Conservation (phyloP, 2,113 vertebrate genomes). For the Cebus imitator region DNA sequence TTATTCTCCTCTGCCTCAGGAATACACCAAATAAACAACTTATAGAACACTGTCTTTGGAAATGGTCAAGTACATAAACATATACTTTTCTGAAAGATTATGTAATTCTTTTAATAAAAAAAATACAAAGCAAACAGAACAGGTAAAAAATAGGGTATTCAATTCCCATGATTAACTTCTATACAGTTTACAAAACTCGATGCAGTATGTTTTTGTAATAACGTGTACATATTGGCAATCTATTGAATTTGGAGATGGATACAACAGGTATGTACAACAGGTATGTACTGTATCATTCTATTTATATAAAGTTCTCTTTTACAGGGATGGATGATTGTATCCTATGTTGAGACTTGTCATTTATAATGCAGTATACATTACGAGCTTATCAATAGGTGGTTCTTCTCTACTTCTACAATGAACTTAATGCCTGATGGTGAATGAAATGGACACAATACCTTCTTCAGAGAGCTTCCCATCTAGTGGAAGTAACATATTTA, state of each 20-base stretch:
- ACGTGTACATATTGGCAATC: background rate
- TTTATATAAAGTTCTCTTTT: background rate
- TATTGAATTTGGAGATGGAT: background rate
- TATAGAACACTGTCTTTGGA: background rate
- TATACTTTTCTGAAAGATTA: background rate
- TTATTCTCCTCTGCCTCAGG: background rate
- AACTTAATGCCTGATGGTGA: background rate
- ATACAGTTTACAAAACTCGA: background rate
- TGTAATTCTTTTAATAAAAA: background rate
- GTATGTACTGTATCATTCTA: background rate
- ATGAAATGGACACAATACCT: background rate
- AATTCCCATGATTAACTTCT: background rate
- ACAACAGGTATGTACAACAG: background rate
- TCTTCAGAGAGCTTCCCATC: background rate
- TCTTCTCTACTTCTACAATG: background rate
- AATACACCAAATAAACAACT: background rate
- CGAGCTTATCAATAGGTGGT: background rate
- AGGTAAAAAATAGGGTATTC: background rate
- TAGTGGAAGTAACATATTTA: background rate
- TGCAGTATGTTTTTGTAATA: background rate
- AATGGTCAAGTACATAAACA: background rate
- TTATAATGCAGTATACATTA: background rate
- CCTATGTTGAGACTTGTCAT: background rate
- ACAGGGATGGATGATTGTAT: background rate
- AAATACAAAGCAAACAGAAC: background rate